These are phyloP conservation scores for Lochmaea crataegi DNA, from an alignment of 2,888 invertebrate genomes.

Conservation along the genomic window DNA sequence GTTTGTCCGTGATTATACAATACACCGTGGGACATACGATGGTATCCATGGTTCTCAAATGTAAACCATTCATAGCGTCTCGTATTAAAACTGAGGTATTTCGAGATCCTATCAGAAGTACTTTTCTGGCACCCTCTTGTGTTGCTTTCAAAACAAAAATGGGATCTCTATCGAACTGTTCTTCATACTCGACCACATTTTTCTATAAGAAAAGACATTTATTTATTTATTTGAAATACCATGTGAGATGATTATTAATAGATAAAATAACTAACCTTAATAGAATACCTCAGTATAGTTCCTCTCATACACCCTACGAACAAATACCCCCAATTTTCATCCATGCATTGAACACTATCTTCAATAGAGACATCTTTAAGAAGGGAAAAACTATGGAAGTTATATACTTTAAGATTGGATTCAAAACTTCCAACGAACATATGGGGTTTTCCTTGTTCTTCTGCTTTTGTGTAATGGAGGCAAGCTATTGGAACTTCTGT, in stretches of 20 bases:
- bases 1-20: conserved; percentile 75
- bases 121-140: conserved; percentile 78
- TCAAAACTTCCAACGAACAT: conserved; percentile 75
- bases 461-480: conserved; percentile 66
- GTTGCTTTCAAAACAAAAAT: conserved; percentile 78
- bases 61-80: conserved; percentile 77
- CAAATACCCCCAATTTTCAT: conserved; percentile 77
- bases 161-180: conserved; percentile 71
- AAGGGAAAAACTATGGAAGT: conserved; percentile 69
- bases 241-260: too few relatives aligned
- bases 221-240: too few relatives aligned
- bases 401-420: conserved; percentile 71
- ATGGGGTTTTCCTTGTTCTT: conserved; percentile 56
- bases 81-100: conserved; percentile 77
- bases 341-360: conserved; percentile 80
- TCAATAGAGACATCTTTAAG: conserved; percentile 69
- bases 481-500: conserved; percentile 74
- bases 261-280: conserved; percentile 68
- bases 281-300: conserved; percentile 75
- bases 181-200: conserved; percentile 54
- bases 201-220: conserved; percentile 49
- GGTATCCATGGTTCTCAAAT: conserved; percentile 74
- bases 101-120: conserved; percentile 77
- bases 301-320: conserved; percentile 81
- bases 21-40: conserved; percentile 74